Base-by-base conservation (phyloP, 2,113 vertebrate species). In the Brachyhypopomus occidentalis region DNA sequence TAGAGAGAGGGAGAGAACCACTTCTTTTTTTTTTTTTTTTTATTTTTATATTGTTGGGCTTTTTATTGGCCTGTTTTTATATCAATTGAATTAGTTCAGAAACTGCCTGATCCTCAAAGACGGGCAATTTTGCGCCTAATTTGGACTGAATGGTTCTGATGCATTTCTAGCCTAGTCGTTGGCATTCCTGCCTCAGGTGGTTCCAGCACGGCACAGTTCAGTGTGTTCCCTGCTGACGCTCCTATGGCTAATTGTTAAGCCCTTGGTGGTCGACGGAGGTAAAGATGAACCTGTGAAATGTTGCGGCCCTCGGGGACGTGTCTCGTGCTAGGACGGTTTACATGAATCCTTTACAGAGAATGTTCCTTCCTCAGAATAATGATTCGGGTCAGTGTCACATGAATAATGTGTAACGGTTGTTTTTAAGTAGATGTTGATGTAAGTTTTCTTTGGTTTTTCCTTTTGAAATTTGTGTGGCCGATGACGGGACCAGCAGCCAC, bases 1-100 rank as follows among this genome's bases (percentile, higher is more conserved):
- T n/a, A 67, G 38, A n/a, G 41, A 12, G 36, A 72, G 56, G 27
- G 79, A 70, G 22, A 64, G 59, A 79, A 82, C 83, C 75, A 77
- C 79, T 79, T 38, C 69, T 70, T 82, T 80, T 34, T 80, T n/a
- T n/a, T n/a, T 75, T 69, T 70, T 73, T n/a, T 75, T 69, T 70
- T 73, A 63, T 59, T 81, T 72, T 70, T 63, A 25, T 41, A 27
- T 58, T 45, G 17, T 36, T 74, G 27, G 55, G 59, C 22, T 23
- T 66, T 23, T 77, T 1, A 6, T 76, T 55, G 55, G 48, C 55
- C 55, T n/a, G 30, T 70, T 45, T 72, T 34, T 45, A 74, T 41
- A 66, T 22, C 30, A 23, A 34, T 17, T 36, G 71, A 81, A 75
- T 52, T 52, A 12, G 8, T 52, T 52, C 45, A 52, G 45, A 52